Conservation (phyloP, 2,888 invertebrate species). For the Troides helena region DNA sequence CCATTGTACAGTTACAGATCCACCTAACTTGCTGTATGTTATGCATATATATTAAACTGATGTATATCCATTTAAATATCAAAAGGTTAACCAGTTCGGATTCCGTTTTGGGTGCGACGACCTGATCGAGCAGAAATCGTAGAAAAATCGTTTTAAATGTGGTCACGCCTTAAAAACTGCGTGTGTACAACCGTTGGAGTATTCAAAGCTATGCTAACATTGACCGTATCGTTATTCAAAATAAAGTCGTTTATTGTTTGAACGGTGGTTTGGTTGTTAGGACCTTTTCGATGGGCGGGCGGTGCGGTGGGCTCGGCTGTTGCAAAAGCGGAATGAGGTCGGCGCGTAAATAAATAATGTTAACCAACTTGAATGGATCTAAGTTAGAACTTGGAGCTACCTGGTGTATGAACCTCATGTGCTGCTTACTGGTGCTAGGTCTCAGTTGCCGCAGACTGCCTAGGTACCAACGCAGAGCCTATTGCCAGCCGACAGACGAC, state of each 20-base stretch:
- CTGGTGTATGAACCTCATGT: too few species aligned
- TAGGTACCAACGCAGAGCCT: too few species aligned
- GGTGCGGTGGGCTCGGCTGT: constrained; percentile 41
- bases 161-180: constrained; percentile 17
- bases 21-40: too few species aligned
- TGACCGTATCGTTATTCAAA: neutral
- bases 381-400: too few species aligned
- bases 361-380: constrained; percentile 40
- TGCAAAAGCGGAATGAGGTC: constrained; percentile 51
- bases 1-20: too few species aligned
- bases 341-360: constrained; percentile 44
- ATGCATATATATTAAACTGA: too few species aligned
- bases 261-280: constrained; percentile 3
- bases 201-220: neutral
- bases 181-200: neutral
- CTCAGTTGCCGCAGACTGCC: too few species aligned
- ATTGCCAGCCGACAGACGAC: too few species aligned
- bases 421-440: too few species aligned
- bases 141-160: constrained; percentile 17
- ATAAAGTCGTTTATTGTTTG: constrained; percentile 13
- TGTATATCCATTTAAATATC: too few species aligned
- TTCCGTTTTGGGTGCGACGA: constrained; percentile 3
- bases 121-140: neutral
- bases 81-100: neutral
- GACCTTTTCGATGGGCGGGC: constrained; percentile 11